Conservation (phyloP, 2,888 invertebrate species). For the Anthoptus insignis region DNA sequence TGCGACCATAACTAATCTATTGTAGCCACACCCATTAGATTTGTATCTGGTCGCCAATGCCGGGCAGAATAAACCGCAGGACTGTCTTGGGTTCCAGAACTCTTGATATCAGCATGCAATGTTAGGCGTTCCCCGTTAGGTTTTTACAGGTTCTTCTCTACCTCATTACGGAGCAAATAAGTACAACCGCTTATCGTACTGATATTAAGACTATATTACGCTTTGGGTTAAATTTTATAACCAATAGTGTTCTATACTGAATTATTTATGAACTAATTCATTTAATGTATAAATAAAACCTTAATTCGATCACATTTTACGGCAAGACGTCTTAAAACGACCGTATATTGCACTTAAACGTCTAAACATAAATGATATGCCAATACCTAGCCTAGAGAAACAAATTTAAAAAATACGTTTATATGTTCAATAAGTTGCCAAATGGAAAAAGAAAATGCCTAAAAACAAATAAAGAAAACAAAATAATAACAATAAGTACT, state of each 20-base stretch:
- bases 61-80: too few species aligned
- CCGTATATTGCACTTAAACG: slow-evolving; percentile 73
- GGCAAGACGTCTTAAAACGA: slow-evolving; percentile 63
- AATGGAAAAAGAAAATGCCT: not conserved
- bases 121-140: too few species aligned
- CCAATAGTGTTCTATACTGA: slow-evolving; percentile 40
- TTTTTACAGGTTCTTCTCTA: too few species aligned
- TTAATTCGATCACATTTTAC: slow-evolving; percentile 59
- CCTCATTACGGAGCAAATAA: too few species aligned
- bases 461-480: not conserved
- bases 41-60: too few species aligned
- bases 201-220: slow-evolving; percentile 54
- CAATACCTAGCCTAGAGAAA: slow-evolving; percentile 62
- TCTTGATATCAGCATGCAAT: too few species aligned
- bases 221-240: slow-evolving; percentile 61
- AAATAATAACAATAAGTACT: too few species aligned
- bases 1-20: too few species aligned
- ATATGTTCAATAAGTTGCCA: too few species aligned
- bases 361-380: slow-evolving; percentile 74
- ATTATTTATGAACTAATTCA: slow-evolving; percentile 28
- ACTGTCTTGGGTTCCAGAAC: too few species aligned
- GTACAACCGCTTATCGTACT: too few species aligned
- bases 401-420: slow-evolving; percentile 41
- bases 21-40: too few species aligned
- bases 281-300: slow-evolving; percentile 38